Conservation (phyloP, 2,888 invertebrate species). For the Lagria hirta region DNA sequence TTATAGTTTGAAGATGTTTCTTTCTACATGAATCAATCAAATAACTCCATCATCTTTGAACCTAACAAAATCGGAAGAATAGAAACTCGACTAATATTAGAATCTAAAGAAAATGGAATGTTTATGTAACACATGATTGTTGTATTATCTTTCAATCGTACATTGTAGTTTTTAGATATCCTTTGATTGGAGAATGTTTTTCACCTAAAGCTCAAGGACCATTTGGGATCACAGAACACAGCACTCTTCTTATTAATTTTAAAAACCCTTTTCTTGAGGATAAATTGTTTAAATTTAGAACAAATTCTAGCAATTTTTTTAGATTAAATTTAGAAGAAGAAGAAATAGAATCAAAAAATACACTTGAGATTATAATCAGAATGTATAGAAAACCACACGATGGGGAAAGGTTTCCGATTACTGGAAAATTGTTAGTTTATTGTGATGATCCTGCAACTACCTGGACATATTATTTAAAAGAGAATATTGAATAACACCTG, state of each 20-base stretch:
- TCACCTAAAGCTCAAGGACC: constrained; percentile 22
- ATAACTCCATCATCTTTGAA: constrained; percentile 11
- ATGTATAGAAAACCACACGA: neutral
- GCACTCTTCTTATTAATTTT: constrained; percentile 8
- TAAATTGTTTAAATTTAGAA: constrained; percentile 8
- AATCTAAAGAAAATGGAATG: constrained; percentile 12
- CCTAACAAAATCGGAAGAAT: constrained; percentile 11
- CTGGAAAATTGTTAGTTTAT: constrained; percentile 17
- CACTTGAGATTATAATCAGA: constrained; percentile 4
- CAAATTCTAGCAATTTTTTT: constrained; percentile 13
- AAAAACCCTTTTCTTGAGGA: constrained; percentile 19
- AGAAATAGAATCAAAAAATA: constrained; percentile 6
- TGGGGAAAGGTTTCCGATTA: constrained; percentile 4
- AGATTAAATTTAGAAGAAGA: constrained; percentile 4
- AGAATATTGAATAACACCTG: constrained; percentile 12
- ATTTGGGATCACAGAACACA: constrained; percentile 1
- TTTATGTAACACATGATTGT: constrained; percentile 16
- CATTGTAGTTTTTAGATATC: constrained; percentile 15
- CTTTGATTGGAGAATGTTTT: constrained; percentile 20
- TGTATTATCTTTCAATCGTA: neutral
- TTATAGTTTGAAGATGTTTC: too few relatives aligned
- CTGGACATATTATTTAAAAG: constrained; percentile 19
- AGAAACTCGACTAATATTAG: constrained; percentile 10
- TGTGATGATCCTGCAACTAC: constrained; percentile 7
- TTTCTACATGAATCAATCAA: too few relatives aligned